Evolutionary conservation across 37 sponge, comb jelly and placozoan species (phyloP), one percentile per base, ranked within the genome.

Genomic region (Lycopodina hypogea): DNA sequence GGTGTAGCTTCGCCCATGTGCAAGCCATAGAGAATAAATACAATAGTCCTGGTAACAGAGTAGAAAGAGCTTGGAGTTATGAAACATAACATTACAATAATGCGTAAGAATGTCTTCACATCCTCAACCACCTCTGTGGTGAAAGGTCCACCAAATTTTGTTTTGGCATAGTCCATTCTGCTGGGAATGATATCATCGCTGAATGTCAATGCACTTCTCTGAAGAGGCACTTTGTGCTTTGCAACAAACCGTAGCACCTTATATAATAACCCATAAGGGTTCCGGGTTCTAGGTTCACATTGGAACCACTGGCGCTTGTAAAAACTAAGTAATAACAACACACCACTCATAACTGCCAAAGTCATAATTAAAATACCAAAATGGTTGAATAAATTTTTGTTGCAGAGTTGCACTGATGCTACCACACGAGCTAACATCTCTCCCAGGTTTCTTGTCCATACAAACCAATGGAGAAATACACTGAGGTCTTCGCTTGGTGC

Each of bases 61-160:
- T 36, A 30, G 35, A 39, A 36, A 39, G 17, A 58, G 0, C 57
- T 3, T 9, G 64, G 51, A 28, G 60, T 45, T 33, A 76, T 58
- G 34, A 37, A 22, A 14, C 68, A 34, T 2, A 69, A 4, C 19
- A 79, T 45, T 33, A 69, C n/a, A 28, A 64, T 0, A 19, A 78
- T 45, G 61, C 78, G 26, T 18, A 63, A 61, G 51, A 78, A 45
- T 48, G 78, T 65, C 52, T 78, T 78, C 26, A 78, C 78, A 64
- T 78, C 78, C 40, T 78, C 78, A 23, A 78, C 66, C 40, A 41
- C 29, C 29, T 65, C 78, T 3, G 64, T 37, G 32, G 65, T 78
- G 55, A 78, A 78, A 30, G 78, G 78, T 28, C 78, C 78, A 33
- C 78, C 78, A 78, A 57, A 78, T 42, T 42, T 42, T 0, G 33